These are phyloP conservation scores for Cyprinella venusta DNA, from an alignment of 2,797 vertebrate species.

Conservation along the genomic window DNA sequence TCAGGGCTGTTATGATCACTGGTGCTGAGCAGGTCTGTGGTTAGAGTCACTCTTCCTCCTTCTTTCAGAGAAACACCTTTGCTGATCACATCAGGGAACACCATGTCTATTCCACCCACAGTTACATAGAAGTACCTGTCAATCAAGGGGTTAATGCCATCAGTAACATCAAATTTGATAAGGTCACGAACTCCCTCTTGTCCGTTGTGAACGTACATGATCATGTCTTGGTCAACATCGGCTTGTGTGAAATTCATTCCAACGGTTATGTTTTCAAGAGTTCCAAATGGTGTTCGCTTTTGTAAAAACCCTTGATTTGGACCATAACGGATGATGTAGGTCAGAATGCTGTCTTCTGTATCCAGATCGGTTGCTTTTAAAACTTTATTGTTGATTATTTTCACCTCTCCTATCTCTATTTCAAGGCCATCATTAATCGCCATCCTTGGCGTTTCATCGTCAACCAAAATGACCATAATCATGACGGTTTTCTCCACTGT, in stretches of 20 bases:
- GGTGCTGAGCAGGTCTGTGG: constrained; percentile 94
- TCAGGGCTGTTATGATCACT: constrained; percentile 96
- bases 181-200: constrained; percentile 91
- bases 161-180: constrained; percentile 96
- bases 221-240: constrained; percentile 88
- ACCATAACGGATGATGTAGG: constrained; percentile 86
- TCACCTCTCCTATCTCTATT: constrained; percentile 88
- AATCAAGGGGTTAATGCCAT: constrained; percentile 92
- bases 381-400: constrained; percentile 83
- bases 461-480: constrained; percentile 90
- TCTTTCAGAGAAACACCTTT: constrained; percentile 96
- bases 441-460: constrained; percentile 97
- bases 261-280: constrained; percentile 84
- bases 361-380: constrained; percentile 95
- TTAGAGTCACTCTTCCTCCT: constrained; percentile 91
- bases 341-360: constrained; percentile 87
- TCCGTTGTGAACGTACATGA: constrained; percentile 87
- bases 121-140: constrained; percentile 98
- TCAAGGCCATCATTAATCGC: constrained; percentile 93
- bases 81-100: constrained; percentile 93
- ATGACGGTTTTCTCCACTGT: constrained; percentile 81
- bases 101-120: constrained; percentile 88
- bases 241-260: constrained; percentile 96
- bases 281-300: constrained; percentile 74
- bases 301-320: constrained; percentile 89